Evolutionary conservation across 30 jellyfish, hydroid and myxozoan species (phyloP), one percentile per base, ranked within the genome.

Genomic region (Haliclystus octoradiatus): DNA sequence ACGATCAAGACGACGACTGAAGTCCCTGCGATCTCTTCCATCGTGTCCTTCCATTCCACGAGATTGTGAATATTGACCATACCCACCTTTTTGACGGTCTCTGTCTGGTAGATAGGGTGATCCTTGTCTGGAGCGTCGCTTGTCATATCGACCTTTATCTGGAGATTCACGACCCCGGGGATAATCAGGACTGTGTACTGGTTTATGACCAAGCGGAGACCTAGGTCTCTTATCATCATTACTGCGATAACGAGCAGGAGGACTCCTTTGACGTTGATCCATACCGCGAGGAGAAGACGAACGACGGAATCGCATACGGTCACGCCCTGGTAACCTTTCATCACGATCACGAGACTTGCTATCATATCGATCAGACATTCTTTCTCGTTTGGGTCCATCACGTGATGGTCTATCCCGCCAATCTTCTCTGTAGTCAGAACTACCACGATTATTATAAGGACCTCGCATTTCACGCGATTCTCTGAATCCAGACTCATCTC

Each of bases 261-360:
- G 57, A 19, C 57, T 40, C 57, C 57, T 40, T 19, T 40, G 57
- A 19, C 57, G 57, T 19, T 5, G 14, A 40, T 40, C 57, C 9
- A 5, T 40, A 25, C 77, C 84, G 15, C 94, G 94, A 2, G 86
- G 87, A 26, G 84, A 78, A 2, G 88, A 28, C 30, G 73, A 53
- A 24, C 94, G 67, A 40, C 57, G 57, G 19, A 40, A 40, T 40
- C 57, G 57, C 57, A 40, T 40, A 9, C 57, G 9, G 57, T 40
- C 57, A 9, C 57, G 57, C 14, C 14, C 9, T 5, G 57, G 57
- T 40, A 5, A 19, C 19, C 57, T 9, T 9, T 40, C 57, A 19
- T 40, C 57, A 40, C 57, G 57, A 19, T 40, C 57, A 5, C 57
- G 9, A 40, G 57, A 19, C 19, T 40, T 40, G 57, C 57, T 40